Evolutionary conservation across 2,797 vertebrate genomes (phyloP), one percentile per base, ranked within the genome.

Genomic region (Sebastes hubbsi): DNA sequence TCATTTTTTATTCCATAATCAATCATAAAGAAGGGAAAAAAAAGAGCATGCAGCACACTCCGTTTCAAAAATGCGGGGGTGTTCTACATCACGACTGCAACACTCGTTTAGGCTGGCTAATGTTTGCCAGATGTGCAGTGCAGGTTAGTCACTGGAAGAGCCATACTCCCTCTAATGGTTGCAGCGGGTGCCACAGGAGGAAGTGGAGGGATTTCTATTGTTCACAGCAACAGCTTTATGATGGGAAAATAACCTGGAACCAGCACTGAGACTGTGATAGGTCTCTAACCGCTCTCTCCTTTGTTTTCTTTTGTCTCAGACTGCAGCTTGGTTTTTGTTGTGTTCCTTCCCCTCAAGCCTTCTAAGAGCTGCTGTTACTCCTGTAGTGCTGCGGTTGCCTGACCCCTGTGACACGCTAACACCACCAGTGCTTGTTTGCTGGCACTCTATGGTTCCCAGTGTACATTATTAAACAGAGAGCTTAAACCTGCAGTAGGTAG

Each of bases 61-160:
- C 18, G 64, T 89, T 91, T 88, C 25, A 91, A 86, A 92, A 93
- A 93, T 91, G 93, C 34, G 87, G 91, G 92, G 93, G 92, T 93
- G 93, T 94, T 93, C 83, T 82, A 80, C 93, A 94, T 93, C 92
- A 90, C 61, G 30, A 89, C 89, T 93, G 90, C 89, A 92, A 83
- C 90, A 71, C 81, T 93, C 89, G 59, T 93, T 93, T 92, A 78
- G 86, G 58, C 86, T 34, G 83, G 82, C 83, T 95, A 95, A 95
- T 95, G 89, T 89, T 92, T 95, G 88, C 94, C 94, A 95, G 94
- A 95, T 95, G 94, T 94, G 89, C 88, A 42, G 66, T 76, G 83
- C 90, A 89, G 92, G 91, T 92, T 83, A 72, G 80, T 77, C 84
- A 84, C 72, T 75, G 38, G 71, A 88, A 81, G 89, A 85, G 8